Conservation (phyloP, 2,797 vertebrate genomes). For the Huso huso region DNA sequence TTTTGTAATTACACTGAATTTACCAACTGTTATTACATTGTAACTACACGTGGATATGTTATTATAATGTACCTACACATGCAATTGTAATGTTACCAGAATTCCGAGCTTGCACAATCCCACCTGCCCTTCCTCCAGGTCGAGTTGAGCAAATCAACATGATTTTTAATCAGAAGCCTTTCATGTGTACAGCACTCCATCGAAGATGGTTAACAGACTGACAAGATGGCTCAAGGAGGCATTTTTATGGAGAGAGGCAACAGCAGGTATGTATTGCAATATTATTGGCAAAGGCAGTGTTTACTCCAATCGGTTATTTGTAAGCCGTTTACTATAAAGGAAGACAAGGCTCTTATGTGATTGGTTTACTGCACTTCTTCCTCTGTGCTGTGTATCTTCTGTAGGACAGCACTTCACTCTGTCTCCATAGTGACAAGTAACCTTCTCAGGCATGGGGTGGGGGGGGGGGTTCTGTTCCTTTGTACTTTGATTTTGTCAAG, state of each 20-base stretch:
- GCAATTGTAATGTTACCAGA: too few species aligned
- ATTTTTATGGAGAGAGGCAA: neutral
- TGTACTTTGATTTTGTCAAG: neutral
- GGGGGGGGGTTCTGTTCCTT: neutral
- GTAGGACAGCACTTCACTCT: neutral
- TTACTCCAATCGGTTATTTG: neutral
- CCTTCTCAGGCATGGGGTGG: neutral
- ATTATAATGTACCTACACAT: too few species aligned
- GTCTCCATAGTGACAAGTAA: conserved; percentile 3
- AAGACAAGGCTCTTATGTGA: neutral
- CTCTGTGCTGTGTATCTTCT: neutral
- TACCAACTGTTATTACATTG: too few species aligned
- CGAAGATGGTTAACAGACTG: neutral
- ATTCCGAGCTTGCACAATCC: too few species aligned
- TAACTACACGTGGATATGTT: too few species aligned
- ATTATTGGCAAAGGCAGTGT: neutral
- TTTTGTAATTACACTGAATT: too few species aligned
- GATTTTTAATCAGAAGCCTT: too few species aligned
- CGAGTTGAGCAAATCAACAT: too few species aligned
- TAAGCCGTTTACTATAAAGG: neutral
- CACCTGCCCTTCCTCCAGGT: too few species aligned
- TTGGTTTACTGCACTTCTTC: neutral
- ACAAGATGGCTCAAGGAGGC: neutral
- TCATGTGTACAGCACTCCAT: too few species aligned
- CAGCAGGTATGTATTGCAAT: neutral